Percentiles rank a stretch among this genome's conserved stretches.
Conservation (phyloP, 2,888 invertebrate species). For the Ornithoptera alexandrae region DNA sequence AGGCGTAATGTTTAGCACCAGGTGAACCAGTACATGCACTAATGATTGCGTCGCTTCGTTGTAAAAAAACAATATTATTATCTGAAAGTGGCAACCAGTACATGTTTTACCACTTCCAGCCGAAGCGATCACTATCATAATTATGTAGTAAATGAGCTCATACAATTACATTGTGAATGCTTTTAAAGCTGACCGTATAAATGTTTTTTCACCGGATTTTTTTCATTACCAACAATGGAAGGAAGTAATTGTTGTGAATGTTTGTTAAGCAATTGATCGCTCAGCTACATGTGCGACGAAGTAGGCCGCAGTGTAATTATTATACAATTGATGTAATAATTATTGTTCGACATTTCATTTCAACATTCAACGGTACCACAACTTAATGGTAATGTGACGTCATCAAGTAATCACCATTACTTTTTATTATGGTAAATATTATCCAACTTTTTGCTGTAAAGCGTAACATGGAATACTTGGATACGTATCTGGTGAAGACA, state of each 20-base stretch:
- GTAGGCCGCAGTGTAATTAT: slow-evolving; percentile 18
- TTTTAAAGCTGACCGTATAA: slow-evolving; percentile 6
- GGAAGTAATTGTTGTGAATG: slow-evolving; percentile 26
- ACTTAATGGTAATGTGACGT: neutral
- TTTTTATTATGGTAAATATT: neutral
- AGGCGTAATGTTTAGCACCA: no score
- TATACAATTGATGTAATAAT: slow-evolving; percentile 22
- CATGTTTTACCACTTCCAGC: neutral
- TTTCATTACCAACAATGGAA: slow-evolving; percentile 24
- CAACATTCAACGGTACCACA: neutral
- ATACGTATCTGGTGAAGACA: no score
- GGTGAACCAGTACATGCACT: no score
- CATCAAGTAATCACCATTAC: slow-evolving; percentile 7
- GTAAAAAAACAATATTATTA: no score
- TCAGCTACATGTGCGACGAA: neutral
- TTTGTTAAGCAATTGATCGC: slow-evolving; percentile 14
- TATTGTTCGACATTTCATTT: slow-evolving; percentile 21
- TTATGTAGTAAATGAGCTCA: slow-evolving; percentile 5
- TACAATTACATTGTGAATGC: neutral
- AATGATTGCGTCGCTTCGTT: no score
- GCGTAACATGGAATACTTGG: neutral
- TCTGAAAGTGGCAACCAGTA: neutral
- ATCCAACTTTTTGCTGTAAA: neutral
- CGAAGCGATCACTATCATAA: neutral
- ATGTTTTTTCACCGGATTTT: slow-evolving; percentile 11